Evolutionary conservation across 2,797 vertebrate species (phyloP), one percentile per base, ranked within the genome.

Genomic region (Enteromius trimaculatus): DNA sequence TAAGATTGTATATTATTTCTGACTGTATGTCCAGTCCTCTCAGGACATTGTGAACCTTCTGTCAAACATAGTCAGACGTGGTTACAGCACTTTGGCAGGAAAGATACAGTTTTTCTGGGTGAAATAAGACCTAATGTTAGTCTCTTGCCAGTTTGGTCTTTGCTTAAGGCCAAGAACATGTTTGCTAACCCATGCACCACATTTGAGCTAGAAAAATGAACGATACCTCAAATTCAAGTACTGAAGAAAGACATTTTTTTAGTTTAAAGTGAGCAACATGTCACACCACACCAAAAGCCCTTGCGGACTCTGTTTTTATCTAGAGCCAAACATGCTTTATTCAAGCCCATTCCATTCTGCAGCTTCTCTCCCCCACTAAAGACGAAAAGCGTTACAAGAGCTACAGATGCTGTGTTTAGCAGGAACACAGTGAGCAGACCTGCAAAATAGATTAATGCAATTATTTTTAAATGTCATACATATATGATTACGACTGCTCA

Each of bases 121-220:
- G 76, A 77, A 77, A 77, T 77, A 62, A 78, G 60, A 47, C 17
- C 42, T 78, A n/a, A 64, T 31, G 23, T 47, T 65, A 78, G 60
- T 78, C 42, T 64, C 26, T 26, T 58, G 74, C 53, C 74, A 60
- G 31, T 16, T 58, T 76, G 31, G 31, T 76, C 13, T 17, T 31
- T 16, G 21, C 31, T 58, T 39, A 75, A 39, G 58, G 53, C 14
- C 7, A 42, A 58, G 19, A 68, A n/a, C 16, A 31, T 31, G 34
- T 21, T 66, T 19, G 23, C 7, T 29, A 23, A 70, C 71, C 11
- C 19, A 3, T 75, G 49, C 21, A n/a, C 19, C 49, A 34, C 0
- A 3, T 14, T 75, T 55, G 3, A n/a, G 17, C 49, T 55, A 55
- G 16, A 75, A 75, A 70, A 75, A n/a, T 29, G 0, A 70, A 13